A percentile compares a stretch with the other conserved stretches of the same genome.
phyloP scores from a whole-genome alignment of 2,888 invertebrate genomes.

The Tortrix viridana region DNA sequence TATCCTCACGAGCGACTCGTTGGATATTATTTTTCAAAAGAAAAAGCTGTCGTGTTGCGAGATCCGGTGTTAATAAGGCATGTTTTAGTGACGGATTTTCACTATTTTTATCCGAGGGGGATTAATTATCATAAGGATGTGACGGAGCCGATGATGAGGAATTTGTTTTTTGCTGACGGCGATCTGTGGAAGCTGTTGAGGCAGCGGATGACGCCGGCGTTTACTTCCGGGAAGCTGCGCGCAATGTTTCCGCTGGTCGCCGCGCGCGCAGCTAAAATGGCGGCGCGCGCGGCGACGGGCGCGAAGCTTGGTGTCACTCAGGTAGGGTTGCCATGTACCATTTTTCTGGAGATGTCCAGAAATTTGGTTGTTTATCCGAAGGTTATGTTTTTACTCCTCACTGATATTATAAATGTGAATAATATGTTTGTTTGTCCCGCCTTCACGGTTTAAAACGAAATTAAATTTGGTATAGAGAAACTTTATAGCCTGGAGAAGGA shows the following conservation, averaged over 20 bases:
- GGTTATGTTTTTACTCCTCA: too few relatives aligned
- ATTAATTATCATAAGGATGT: constrained; percentile 16
- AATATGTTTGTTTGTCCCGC: too few relatives aligned
- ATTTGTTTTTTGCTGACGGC: constrained; percentile 64
- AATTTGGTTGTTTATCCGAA: too few relatives aligned
- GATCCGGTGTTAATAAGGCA: constrained; percentile 24
- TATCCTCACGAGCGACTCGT: constrained; percentile 22
- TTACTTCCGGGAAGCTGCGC: constrained; percentile 67
- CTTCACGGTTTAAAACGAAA: too few relatives aligned
- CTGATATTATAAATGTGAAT: too few relatives aligned
- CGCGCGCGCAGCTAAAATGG: constrained; percentile 47
- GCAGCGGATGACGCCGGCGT: constrained; percentile 66
- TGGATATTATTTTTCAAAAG: constrained; percentile 7
- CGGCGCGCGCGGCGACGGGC: constrained; percentile 37
- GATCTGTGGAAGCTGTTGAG: constrained; percentile 68
- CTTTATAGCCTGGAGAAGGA: too few relatives aligned
- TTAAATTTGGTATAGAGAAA: too few relatives aligned
- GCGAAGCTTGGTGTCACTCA: constrained; percentile 41
- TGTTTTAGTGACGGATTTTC: constrained; percentile 25
- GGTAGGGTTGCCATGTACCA: too few relatives aligned
- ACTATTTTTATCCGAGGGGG: constrained; percentile 19
- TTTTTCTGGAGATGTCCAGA: too few relatives aligned
- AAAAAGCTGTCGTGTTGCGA: constrained; percentile 11
- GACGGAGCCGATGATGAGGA: constrained; percentile 55
- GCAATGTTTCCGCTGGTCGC: constrained; percentile 70